Evolutionary conservation across 1,140 invertebrate species (phyloP).

Genomic region (Asbolus verrucosus): DNA sequence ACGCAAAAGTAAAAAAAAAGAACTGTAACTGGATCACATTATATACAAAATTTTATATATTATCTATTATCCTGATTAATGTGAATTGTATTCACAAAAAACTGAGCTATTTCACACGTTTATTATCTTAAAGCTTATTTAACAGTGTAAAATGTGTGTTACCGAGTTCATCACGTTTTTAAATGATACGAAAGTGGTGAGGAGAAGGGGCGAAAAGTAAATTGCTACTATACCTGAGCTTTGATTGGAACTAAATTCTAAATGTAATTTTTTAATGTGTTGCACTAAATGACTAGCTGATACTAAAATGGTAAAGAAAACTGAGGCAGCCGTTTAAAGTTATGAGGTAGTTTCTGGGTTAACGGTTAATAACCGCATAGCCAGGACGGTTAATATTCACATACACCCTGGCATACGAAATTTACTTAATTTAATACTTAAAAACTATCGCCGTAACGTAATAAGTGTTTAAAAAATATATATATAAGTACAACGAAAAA

Average conservation of each 20-base stretch:
- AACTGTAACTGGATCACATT: constrained; percentile 11
- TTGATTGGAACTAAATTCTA: constrained; percentile 51
- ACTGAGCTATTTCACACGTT: constrained; percentile 23
- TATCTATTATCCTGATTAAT: constrained; percentile 37
- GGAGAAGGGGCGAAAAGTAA: constrained; percentile 17
- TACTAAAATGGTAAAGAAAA: constrained; percentile 51
- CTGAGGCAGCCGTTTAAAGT: constrained; percentile 49
- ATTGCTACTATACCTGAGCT: constrained; percentile 37
- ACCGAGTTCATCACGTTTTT: too few relatives aligned
- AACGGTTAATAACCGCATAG: constrained; percentile 27
- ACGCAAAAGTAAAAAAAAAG: background rate
- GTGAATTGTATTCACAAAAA: constrained; percentile 38
- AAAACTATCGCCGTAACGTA: constrained; percentile 47
- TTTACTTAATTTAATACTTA: constrained; percentile 38
- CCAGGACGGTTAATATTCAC: constrained; percentile 49
- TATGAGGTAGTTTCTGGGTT: constrained; percentile 55
- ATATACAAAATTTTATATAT: constrained; percentile 25
- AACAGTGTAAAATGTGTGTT: background rate
- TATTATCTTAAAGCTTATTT: constrained; percentile 11
- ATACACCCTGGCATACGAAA: constrained; percentile 49
- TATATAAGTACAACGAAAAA: constrained; percentile 45
- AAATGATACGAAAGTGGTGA: too few relatives aligned
- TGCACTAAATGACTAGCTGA: constrained; percentile 57
- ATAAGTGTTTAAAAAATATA: constrained; percentile 44
- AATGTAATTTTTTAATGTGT: constrained; percentile 48